phyloP scores from a whole-genome alignment of 2,888 invertebrate species.

The Papilio gigon region DNA sequence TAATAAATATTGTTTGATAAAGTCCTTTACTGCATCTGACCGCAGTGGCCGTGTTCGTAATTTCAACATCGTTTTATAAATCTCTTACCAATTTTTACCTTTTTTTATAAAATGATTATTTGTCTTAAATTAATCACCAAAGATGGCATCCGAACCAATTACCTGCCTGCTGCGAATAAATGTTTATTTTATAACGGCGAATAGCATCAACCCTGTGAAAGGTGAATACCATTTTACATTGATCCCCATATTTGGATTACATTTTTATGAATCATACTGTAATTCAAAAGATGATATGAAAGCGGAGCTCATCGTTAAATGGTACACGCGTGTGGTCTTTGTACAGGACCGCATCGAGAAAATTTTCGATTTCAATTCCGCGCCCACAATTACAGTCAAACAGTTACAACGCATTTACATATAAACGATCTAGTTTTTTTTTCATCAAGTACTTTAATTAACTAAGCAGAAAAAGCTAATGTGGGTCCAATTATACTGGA shows the following conservation, averaged over 20 bases:
- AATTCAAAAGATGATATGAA: constrained; percentile 49
- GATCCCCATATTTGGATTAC: constrained; percentile 47
- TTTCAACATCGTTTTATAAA: neutral
- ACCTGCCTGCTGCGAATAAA: constrained; percentile 56
- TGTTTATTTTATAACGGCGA: constrained; percentile 57
- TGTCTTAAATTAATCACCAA: constrained; percentile 13
- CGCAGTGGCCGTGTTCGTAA: neutral
- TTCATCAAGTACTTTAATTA: constrained; percentile 55
- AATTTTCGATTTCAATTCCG: constrained; percentile 56
- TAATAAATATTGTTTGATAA: constrained; percentile 33
- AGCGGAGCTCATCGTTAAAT: constrained; percentile 53
- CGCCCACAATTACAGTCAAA: constrained; percentile 55
- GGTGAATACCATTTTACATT: constrained; percentile 52
- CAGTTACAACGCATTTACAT: constrained; percentile 45
- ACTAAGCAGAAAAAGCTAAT: constrained; percentile 56
- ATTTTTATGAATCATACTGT: constrained; percentile 49
- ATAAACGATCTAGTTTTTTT: constrained; percentile 62
- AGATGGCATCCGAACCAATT: constrained; percentile 50
- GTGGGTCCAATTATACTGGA: constrained; percentile 59
- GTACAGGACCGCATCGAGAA: constrained; percentile 51
- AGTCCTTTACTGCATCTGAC: constrained; percentile 14
- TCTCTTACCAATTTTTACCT: neutral
- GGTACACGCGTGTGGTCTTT: constrained; percentile 67
- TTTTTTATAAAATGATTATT: neutral
- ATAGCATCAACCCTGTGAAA: constrained; percentile 55